phyloP scores from a whole-genome alignment of 2,113 vertebrate species.

The Enhydra lutris region DNA sequence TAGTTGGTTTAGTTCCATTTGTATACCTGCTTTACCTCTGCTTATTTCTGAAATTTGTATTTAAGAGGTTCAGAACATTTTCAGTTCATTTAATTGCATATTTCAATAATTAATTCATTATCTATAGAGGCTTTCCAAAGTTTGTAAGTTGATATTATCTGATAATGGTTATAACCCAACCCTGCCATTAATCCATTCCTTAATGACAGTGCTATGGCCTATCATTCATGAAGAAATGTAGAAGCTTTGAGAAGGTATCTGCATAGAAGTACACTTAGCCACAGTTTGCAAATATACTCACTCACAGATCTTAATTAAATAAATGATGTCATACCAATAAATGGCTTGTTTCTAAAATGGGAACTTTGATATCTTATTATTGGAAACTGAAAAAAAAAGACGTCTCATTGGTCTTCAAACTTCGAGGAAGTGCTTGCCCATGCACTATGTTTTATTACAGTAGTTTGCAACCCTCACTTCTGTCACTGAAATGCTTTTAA shows the following conservation, averaged over 20 bases:
- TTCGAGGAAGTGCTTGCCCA: not conserved
- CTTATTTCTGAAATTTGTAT: not conserved
- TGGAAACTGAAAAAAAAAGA: not conserved
- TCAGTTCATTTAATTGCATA: not conserved
- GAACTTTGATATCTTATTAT: not conserved
- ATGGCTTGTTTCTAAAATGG: not conserved
- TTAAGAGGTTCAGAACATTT: not conserved
- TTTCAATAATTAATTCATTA: not conserved
- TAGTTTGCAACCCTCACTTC: not conserved
- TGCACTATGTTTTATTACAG: not conserved
- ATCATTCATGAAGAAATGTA: not conserved
- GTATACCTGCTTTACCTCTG: not conserved
- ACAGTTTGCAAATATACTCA: conserved; percentile 22
- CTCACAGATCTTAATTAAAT: not conserved
- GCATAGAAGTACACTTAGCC: not conserved
- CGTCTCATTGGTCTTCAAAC: not conserved
- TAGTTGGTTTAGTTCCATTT: not conserved
- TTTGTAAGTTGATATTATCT: not conserved
- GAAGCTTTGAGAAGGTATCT: not conserved
- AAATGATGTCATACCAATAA: not conserved
- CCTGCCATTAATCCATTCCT: not conserved
- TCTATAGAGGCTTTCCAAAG: not conserved
- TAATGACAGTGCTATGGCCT: not conserved
- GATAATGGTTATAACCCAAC: not conserved
- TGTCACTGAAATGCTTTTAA: not conserved